A percentile compares a stretch with the other conserved stretches of the same genome.
phyloP scores from a whole-genome alignment of 1,140 invertebrate genomes.

The Calephelis nemesis region DNA sequence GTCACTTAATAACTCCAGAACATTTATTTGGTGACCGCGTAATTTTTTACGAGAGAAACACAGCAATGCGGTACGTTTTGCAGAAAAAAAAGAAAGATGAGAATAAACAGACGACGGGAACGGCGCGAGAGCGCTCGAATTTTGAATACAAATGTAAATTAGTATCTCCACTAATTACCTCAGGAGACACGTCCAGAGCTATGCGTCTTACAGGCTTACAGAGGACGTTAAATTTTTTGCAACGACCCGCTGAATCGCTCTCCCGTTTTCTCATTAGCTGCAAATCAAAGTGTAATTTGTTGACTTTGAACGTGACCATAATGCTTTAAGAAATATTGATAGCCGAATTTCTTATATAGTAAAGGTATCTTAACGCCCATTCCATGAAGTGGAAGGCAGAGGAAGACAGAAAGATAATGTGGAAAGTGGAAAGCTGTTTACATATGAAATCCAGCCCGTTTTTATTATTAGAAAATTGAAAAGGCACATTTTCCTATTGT shows the following conservation, averaged over 20 bases:
- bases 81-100: conserved; percentile 70
- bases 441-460: no score
- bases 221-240: conserved; percentile 66
- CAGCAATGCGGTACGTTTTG: conserved; percentile 74
- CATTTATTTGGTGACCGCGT: conserved; percentile 70
- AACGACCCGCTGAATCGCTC: conserved; percentile 54
- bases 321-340: conserved; percentile 25
- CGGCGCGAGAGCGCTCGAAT: conserved; percentile 78
- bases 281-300: conserved; percentile 69
- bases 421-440: no score
- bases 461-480: no score
- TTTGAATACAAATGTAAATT: conserved; percentile 82
- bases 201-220: conserved; percentile 75
- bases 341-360: background rate
- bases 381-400: no score
- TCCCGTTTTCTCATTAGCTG: conserved; percentile 69
- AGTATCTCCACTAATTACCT: conserved; percentile 80
- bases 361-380: no score
- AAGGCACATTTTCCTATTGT: no score
- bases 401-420: no score
- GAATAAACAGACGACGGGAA: conserved; percentile 76
- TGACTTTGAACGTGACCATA: conserved; percentile 37
- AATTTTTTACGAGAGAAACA: conserved; percentile 74
- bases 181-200: conserved; percentile 70
- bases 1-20: conserved; percentile 48